Evolutionary conservation across 2,888 invertebrate species (phyloP).

Genomic region (Oxyteleia sp.): DNA sequence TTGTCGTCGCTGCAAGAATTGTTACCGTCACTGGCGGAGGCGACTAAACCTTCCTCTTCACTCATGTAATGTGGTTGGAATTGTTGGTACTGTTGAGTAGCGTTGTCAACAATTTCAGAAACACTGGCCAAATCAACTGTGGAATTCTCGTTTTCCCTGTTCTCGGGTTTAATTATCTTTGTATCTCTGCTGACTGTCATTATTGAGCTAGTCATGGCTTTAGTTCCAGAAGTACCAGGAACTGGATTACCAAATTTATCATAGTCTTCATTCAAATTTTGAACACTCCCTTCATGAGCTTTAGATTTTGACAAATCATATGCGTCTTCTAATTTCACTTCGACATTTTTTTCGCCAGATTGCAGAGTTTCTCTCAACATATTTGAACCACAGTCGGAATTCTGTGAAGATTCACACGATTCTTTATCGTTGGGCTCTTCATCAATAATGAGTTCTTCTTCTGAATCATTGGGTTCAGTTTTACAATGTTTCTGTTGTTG

Average conservation of each 20-base stretch:
- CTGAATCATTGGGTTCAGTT: conserved; percentile 90
- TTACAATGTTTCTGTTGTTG: conserved; percentile 91
- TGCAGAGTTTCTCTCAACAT: conserved; percentile 84
- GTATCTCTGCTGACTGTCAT: conserved; percentile 31
- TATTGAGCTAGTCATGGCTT: conserved; percentile 40
- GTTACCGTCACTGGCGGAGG: conserved; percentile 94
- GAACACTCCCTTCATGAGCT: background rate
- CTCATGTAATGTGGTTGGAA: conserved; percentile 86
- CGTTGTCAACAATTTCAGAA: conserved; percentile 92
- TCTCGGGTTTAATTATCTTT: conserved; percentile 35
- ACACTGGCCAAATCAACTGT: conserved; percentile 92
- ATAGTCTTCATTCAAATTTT: conserved; percentile 47
- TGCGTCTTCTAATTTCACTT: conserved; percentile 65
- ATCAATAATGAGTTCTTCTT: conserved; percentile 91
- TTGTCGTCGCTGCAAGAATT: conserved; percentile 95
- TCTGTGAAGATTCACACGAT: conserved; percentile 72
- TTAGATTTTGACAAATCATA: conserved; percentile 48
- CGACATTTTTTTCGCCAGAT: conserved; percentile 69
- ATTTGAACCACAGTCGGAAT: conserved; percentile 79
- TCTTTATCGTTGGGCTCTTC: conserved; percentile 88
- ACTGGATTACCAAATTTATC: conserved; percentile 62
- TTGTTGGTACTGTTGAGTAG: conserved; percentile 88
- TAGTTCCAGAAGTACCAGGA: conserved; percentile 68
- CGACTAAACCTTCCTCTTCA: conserved; percentile 94
- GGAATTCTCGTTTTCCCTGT: conserved; percentile 43